A percentile compares a stretch with the other conserved stretches of the same genome.
Conservation (phyloP, 2,113 vertebrate species). For the Gadus macrocephalus region DNA sequence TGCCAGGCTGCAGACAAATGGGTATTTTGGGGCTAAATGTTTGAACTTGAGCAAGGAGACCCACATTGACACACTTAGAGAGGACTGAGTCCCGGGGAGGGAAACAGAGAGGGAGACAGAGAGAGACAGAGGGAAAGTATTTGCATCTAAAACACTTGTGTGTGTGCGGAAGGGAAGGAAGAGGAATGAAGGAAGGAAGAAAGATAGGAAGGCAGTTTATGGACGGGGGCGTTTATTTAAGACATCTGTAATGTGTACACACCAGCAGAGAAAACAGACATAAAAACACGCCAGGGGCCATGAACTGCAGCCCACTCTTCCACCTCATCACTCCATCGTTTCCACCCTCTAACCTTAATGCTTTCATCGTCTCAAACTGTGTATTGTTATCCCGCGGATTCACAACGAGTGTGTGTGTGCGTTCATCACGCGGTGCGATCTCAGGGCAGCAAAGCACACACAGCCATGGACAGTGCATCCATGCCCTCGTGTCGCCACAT, state of each 20-base stretch:
- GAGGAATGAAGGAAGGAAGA: slow-evolving; percentile 36
- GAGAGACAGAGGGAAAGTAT: slow-evolving; percentile 32
- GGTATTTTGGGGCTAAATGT: slow-evolving; percentile 69
- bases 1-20: slow-evolving; percentile 66
- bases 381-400: slow-evolving; percentile 8
- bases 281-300: slow-evolving; percentile 55
- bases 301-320: slow-evolving; percentile 34
- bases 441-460: too few relatives aligned
- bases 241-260: slow-evolving; percentile 73
- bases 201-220: slow-evolving; percentile 50
- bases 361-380: slow-evolving; percentile 17
- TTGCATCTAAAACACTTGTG: too few relatives aligned
- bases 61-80: slow-evolving; percentile 67
- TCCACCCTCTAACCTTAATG: slow-evolving; percentile 17
- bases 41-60: slow-evolving; percentile 75
- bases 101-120: slow-evolving; percentile 44
- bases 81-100: slow-evolving; percentile 64
- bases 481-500: too few relatives aligned
- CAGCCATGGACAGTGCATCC: too few relatives aligned
- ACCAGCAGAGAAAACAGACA: slow-evolving; percentile 63
- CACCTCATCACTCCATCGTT: slow-evolving; percentile 14
- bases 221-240: slow-evolving; percentile 66
- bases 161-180: slow-evolving; percentile 29
- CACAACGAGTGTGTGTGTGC: slow-evolving; percentile 15
- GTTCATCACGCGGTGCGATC: too few relatives aligned